Base-by-base conservation (phyloP, 2,888 invertebrate species). In the Agrotis segetum region DNA sequence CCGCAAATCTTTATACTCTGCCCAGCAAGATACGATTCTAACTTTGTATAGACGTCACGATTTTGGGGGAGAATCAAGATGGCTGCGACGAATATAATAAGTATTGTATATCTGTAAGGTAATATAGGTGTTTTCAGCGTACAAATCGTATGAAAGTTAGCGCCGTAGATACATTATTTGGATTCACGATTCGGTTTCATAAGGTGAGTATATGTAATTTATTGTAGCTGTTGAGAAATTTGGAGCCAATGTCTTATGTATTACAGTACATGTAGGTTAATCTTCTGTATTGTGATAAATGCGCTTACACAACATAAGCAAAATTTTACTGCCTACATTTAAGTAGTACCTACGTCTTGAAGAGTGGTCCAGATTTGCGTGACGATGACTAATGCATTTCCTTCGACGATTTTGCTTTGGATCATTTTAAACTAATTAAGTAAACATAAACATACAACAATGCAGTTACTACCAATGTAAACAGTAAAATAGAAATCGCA, bases 1-100 rank as follows among this genome's bases (percentile, higher is more conserved):
- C 90, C 90, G 92, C 92, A 92, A 93, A 95, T 93, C 92, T 93
- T 94, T 92, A 93, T 92, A 89, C 88, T 88, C 88, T 87, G 85
- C 85, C 85, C 86, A 87, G 84, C 77, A 79, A 84, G 78, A 86
- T 81, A 85, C 81, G 85, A 80, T 77, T 79, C 78, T 88, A 86
- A 85, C 86, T 89, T 86, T 67, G 84, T 88, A 88, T 87, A 90
- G 84, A 67, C 62, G 73, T 65, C 73, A 69, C 59, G 64, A 55
- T 74, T 74, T 77, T 68, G 34, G 79, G 82, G 82, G 74, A 78
- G 67, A 72, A 64, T 76, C 16, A 73, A 74, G 74, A 72, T 69
- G 71, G 64, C 47, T 58, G 56, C 69, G 59, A 65, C 68, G 67
- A 67, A 71, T 70, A 68, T 82, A 74, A 69, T 73, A 71, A 59